A percentile compares a stretch with the other conserved stretches of the same genome.
Evolutionary conservation across 2,888 invertebrate species (phyloP).

Genomic region (Antitype chi): DNA sequence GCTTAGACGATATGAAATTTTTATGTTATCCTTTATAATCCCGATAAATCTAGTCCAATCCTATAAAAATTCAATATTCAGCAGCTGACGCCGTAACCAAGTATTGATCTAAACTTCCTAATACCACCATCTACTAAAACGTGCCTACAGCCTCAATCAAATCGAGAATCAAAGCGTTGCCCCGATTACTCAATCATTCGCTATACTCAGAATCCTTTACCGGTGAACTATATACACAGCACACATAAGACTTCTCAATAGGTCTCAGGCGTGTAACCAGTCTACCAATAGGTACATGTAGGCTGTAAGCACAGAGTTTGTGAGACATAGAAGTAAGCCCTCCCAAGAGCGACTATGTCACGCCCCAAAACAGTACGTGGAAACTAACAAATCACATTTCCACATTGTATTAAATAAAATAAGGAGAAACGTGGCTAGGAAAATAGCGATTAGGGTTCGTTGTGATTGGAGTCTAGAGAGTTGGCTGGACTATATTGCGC

Average conservation of each 20-base stretch:
- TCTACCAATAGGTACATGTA: constrained; percentile 15
- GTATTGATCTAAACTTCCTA: constrained; percentile 48
- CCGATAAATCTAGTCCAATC: constrained; percentile 47
- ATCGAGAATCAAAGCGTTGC: constrained; percentile 38
- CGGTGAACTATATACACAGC: constrained; percentile 41
- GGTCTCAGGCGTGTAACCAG: constrained; percentile 27
- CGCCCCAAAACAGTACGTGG: constrained; percentile 62
- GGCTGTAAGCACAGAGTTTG: constrained; percentile 18
- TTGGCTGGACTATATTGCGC: constrained; percentile 21
- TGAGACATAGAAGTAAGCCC: constrained; percentile 47
- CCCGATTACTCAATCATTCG: constrained; percentile 44
- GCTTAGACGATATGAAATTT: constrained; percentile 50
- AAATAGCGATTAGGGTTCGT: constrained; percentile 32
- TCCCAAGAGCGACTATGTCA: constrained; percentile 60
- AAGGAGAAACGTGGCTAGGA: constrained; percentile 51
- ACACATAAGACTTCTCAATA: constrained; percentile 41
- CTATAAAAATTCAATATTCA: constrained; percentile 55
- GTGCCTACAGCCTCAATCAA: constrained; percentile 27
- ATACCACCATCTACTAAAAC: constrained; percentile 6
- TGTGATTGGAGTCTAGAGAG: constrained; percentile 43
- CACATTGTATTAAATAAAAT: constrained; percentile 67
- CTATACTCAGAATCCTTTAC: constrained; percentile 28
- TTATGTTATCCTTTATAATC: constrained; percentile 52
- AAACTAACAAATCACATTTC: constrained; percentile 71
- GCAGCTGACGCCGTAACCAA: constrained; percentile 50